phyloP scores from a whole-genome alignment of 1,140 invertebrate species.

The Drosophila rhopaloa region DNA sequence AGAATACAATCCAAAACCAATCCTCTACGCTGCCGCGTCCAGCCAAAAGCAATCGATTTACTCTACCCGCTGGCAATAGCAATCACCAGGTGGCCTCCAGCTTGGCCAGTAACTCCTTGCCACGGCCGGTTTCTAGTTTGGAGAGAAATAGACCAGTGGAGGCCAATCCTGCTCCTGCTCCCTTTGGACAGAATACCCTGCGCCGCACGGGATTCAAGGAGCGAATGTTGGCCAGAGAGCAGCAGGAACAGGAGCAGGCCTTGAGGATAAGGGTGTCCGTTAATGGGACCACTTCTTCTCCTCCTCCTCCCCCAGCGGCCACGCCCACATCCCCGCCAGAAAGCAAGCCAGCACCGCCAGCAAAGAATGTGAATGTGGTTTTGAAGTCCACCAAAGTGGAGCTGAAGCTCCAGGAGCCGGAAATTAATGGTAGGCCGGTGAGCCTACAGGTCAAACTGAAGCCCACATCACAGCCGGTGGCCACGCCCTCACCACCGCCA shows the following conservation, averaged over 20 bases:
- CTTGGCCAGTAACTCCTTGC: constrained; percentile 42
- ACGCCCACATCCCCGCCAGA: constrained; percentile 26
- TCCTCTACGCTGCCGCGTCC: constrained; percentile 70
- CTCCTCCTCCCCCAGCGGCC: constrained; percentile 1
- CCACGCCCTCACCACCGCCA: constrained; percentile 17
- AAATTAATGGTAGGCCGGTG: constrained; percentile 12
- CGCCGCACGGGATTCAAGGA: constrained; percentile 81
- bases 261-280: constrained; percentile 49
- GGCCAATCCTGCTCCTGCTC: constrained; percentile 32
- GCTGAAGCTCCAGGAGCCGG: constrained; percentile 47
- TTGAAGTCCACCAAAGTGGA: constrained; percentile 68
- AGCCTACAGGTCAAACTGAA: constrained; percentile 59
- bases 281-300: constrained; percentile 15
- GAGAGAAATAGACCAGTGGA: constrained; percentile 20
- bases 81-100: not conserved
- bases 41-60: constrained; percentile 67
- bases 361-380: constrained; percentile 27
- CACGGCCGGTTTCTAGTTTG: constrained; percentile 50
- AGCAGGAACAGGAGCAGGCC: constrained; percentile 61
- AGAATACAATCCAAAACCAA: constrained; percentile 20
- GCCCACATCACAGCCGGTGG: constrained; percentile 15
- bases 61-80: constrained; percentile 41
- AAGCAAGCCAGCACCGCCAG: constrained; percentile 4
- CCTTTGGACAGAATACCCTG: constrained; percentile 77
- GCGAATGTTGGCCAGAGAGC: constrained; percentile 75